Percentiles rank a stretch among this genome's conserved stretches.
These are phyloP conservation scores for Caenorhabditis sulstoni DNA, from an alignment of 2,888 invertebrate genomes.

Conservation along the genomic window DNA sequence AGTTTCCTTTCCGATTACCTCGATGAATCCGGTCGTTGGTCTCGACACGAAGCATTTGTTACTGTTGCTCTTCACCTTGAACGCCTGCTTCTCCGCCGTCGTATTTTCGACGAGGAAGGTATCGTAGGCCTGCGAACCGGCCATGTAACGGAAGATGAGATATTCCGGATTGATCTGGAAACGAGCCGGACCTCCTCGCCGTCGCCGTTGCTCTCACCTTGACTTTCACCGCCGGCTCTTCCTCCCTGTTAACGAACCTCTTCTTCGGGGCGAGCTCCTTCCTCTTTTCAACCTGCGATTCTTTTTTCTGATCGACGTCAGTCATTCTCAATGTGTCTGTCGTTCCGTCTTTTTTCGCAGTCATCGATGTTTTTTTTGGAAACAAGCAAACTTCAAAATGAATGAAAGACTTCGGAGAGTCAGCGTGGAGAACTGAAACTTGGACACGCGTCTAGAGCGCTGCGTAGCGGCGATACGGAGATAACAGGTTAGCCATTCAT, in stretches of 20 bases:
- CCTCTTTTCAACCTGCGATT: no score
- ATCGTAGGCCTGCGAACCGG: background rate
- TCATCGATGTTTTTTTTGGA: no score
- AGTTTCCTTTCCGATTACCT: background rate
- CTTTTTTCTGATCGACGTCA: no score
- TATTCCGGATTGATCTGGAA: background rate
- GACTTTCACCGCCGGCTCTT: background rate
- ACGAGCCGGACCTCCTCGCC: background rate
- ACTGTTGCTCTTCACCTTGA: conserved; percentile 10
- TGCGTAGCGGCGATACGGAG: no score
- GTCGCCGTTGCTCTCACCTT: background rate
- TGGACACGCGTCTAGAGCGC: no score
- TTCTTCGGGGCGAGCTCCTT: no score
- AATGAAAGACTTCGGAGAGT: no score
- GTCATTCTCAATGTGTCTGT: no score
- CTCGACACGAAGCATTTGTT: background rate
- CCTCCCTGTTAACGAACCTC: no score
- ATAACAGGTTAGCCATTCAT: conserved; percentile 7
- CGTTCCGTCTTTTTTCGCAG: no score
- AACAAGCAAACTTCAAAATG: no score
- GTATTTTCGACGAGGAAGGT: background rate
- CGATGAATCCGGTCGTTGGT: background rate
- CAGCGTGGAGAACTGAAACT: no score
- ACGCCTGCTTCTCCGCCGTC: background rate
- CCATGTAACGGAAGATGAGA: background rate